Conservation (phyloP, 2,888 invertebrate genomes). For the Parochlus steinenii region DNA sequence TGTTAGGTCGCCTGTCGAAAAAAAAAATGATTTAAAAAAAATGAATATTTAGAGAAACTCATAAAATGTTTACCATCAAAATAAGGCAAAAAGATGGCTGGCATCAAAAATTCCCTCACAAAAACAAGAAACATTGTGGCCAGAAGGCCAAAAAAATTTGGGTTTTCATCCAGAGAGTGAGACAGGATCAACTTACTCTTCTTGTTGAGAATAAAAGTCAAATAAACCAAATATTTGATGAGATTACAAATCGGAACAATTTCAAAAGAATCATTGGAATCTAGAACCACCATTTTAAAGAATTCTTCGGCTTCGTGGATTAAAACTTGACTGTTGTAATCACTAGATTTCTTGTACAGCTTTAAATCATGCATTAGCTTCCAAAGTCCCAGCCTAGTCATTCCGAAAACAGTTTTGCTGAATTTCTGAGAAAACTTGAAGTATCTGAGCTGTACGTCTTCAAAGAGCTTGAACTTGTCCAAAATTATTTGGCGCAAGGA, state of each 20-base stretch:
- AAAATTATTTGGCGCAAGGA: conserved; percentile 3
- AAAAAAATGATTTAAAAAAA: no score
- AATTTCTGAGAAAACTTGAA: background rate
- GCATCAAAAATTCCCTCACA: conserved; percentile 4
- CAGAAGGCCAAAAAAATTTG: conserved; percentile 7
- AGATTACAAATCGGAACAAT: conserved; percentile 7
- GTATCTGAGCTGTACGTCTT: background rate
- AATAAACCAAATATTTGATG: conserved; percentile 2
- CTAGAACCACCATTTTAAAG: conserved; percentile 4
- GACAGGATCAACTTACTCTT: conserved; percentile 1
- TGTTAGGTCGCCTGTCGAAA: no score
- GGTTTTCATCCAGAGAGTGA: conserved; percentile 3
- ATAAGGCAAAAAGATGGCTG: no score
- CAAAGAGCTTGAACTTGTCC: background rate
- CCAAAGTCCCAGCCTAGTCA: conserved; percentile 2
- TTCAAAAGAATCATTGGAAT: conserved; percentile 3
- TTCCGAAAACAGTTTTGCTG: background rate
- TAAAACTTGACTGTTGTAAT: conserved; percentile 3
- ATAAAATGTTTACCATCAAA: no score
- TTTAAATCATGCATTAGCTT: conserved; percentile 1
- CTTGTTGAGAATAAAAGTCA: conserved; percentile 4
- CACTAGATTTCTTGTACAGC: background rate
- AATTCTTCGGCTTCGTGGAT: conserved; percentile 3
- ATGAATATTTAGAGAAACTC: no score
- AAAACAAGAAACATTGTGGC: conserved; percentile 7